Evolutionary conservation across 2,888 invertebrate genomes (phyloP), one percentile per base, ranked within the genome.

Genomic region (Zhengitettix transpicula): DNA sequence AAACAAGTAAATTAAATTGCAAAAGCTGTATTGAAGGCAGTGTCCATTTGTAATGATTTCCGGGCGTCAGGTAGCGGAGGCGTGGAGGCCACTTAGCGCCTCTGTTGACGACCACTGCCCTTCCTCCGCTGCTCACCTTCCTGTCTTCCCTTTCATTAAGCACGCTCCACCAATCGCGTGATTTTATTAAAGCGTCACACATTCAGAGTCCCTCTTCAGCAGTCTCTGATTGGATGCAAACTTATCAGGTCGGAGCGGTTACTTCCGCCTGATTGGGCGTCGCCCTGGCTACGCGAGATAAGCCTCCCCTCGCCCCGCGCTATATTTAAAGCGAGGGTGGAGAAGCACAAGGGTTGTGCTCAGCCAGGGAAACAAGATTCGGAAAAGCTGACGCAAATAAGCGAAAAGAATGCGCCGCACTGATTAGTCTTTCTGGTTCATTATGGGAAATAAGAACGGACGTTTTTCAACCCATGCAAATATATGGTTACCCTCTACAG

Each of bases 251-350:
- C 56, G 62, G 58, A 59, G 56, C 55, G 58, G 63, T 63, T 63
- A 61, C 57, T 65, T 64, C 62, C 63, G 58, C 65, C 62, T 65
- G 65, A 65, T 65, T 65, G 62, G 65, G 59, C 61, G 65, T 65
- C 47, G 47, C 62, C 60, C 62, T 65, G 61, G 65, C 47, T 58
- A 63, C 65, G 47, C 14, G 14, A 47, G 47, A 47, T 47, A 47
- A 47, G 47, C 47, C n/a, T 12, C 47, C n/a, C 47, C 47, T n/a
- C 47, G 28, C 28, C 28, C 28, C 28, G 28, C 28, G 28, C 28
- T 28, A 28, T 28, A 28, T 28, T 28, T 28, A 28, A 28, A 28
- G 28, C 28, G 28, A 28, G 28, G 28, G 28, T 28, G 28, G 28
- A 28, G 28, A 28, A 54, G 40, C 58, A 47, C 58, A 58, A 55